Evolutionary conservation across 1,140 invertebrate genomes (phyloP), one percentile per base, ranked within the genome.

Genomic region (Cyclina sinensis): DNA sequence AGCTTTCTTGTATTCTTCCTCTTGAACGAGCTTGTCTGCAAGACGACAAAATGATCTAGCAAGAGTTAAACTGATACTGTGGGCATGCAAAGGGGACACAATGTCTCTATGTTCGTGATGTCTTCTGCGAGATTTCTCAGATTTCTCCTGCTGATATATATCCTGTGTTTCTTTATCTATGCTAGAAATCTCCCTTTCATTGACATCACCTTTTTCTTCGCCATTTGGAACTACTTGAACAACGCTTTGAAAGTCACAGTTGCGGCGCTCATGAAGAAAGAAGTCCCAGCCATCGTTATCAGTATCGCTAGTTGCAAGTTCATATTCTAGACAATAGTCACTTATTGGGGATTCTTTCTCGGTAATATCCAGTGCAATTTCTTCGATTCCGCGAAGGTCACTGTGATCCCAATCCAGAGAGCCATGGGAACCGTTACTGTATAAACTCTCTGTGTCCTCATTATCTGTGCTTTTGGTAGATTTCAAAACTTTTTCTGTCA

Each of bases 281-380:
- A 94, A 94, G 48, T 94, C 93, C 94, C 94, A 94, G 3, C 94
- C 93, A 83, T 92, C 91, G 35, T 90, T 90, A 81, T 94, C 92
- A 24, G 93, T 89, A 73, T 94, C 91, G 91, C 91, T 92, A 21
- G 91, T 80, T n/a, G 93, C 93, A 65, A 94, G 89, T 85, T 94
- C 93, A 84, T 91, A 93, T 57, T 91, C 91, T 12, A 94, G 89
- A 43, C 93, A 92, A 70, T 94, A 92, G 54, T 94, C 92, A 65
- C 90, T 43, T 14, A 94, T 90, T 24, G 93, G 89, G 18, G 93
- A 92, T 27, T 92, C 91, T 43, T 88, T 86, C n/a, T 92, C 85
- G 21, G 82, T 86, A 39, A 82, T 78, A 48, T 93, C 91, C 18
- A 90, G 78, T 24, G 90, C 89, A 3, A 89, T 65, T 32, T 90